These are phyloP conservation scores for Bombycilla garrulus DNA, from an alignment of 2,113 vertebrate species.

Conservation along the genomic window DNA sequence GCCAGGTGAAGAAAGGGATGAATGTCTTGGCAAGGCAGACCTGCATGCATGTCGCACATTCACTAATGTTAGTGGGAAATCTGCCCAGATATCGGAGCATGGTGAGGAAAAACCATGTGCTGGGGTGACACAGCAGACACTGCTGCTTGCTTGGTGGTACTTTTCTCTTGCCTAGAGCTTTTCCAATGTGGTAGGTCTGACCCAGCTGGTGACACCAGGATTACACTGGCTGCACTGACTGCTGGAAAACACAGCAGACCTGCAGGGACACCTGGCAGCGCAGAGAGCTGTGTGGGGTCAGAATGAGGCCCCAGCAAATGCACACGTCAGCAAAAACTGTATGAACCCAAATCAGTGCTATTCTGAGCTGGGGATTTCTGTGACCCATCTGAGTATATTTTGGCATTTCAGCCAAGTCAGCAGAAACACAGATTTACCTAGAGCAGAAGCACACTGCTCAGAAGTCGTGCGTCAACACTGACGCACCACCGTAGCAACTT, in stretches of 20 bases:
- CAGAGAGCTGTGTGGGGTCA: fast-evolving
- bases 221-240: not conserved
- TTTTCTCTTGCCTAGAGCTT: not conserved
- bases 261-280: fast-evolving
- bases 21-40: not conserved
- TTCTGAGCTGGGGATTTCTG: not conserved
- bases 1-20: not conserved
- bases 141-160: not conserved
- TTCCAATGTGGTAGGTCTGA: fast-evolving
- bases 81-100: fast-evolving
- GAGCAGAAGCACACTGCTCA: not conserved
- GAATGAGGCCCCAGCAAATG: fast-evolving
- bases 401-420: not conserved
- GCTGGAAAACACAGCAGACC: not conserved
- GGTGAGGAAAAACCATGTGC: not conserved
- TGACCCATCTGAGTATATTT: not conserved
- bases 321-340: not conserved
- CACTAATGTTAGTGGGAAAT: not conserved
- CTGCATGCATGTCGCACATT: fast-evolving
- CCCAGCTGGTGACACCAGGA: not conserved
- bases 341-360: not conserved
- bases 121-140: not conserved
- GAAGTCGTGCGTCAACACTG: fast-evolving
- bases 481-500: not conserved
- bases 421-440: not conserved